Evolutionary conservation across 2,888 invertebrate genomes (phyloP), one percentile per base, ranked within the genome.

Genomic region (Aphodius granarius): DNA sequence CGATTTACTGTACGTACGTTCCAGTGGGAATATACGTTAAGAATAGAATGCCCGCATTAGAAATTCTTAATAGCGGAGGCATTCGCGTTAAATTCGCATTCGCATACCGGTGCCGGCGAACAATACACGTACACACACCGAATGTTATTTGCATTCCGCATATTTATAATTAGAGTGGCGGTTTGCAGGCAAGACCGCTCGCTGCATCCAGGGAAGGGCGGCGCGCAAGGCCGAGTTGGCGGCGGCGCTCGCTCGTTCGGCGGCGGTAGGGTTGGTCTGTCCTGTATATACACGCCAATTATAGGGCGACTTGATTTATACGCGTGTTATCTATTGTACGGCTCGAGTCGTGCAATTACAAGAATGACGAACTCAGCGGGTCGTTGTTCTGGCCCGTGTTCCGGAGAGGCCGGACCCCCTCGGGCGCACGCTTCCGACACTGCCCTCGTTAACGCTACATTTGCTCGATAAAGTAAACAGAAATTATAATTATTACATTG

Each of bases 311-410:
- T 81, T 82, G 81, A 82, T 83, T 82, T 81, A 82, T 82, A 79
- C 79, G 79, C 77, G 79, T 78, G 72, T 78, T 76, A 80, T 80
- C 80, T 78, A 82, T 82, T 82, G 79, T 81, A 78, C 77, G 72
- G 77, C 74, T 77, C 80, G 82, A 80, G 81, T 83, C 75, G 79
- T 79, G 81, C 82, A 82, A 81, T 82, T 82, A 81, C 81, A 81
- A 79, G 82, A 81, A 82, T 81, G 82, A 82, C 82, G 80, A 79
- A 79, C 81, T 79, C 81, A 80, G 81, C 81, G 79, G 78, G 80
- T 78, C 79, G 76, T 79, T 81, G 81, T 79, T 81, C 77, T 76
- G 78, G 75, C 76, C 76, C 79, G 74, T 79, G 78, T 80, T 76
- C 73, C 21, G 15, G 20, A 16, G 68, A 5, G 68, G 68, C 20